Evolutionary conservation across 2,113 vertebrate species (phyloP), one percentile per base, ranked within the genome.

Genomic region (Odontesthes bonariensis): DNA sequence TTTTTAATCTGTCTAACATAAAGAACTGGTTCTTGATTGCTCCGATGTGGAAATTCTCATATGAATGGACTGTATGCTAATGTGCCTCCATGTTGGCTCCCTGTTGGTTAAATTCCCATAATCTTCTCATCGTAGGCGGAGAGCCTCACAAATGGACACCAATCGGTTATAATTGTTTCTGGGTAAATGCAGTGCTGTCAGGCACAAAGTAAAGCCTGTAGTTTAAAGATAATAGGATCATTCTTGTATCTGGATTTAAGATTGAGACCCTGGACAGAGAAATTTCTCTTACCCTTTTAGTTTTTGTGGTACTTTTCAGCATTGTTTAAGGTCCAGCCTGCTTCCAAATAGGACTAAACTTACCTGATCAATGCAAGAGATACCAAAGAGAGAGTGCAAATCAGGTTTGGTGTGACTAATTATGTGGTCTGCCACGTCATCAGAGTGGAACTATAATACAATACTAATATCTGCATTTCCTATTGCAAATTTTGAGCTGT

Each of bases 331-430:
- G 49, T 66, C 59, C 47, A 76, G 49, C 32, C 23, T 47, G 23
- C 8, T 77, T 47, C 65, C 27, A 69, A 72, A 77, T 70, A 54
- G 71, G 49, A n/a, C 69, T 52, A 64, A 74, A 77, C n/a, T 46
- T 11, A 23, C 65, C 23, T 19, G 54, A 73, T 83, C 73, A 54
- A 72, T 80, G 59, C 22, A 53, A 17, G 35, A 38, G 27, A 27
- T 27, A 6, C 47, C 16, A 33, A 13, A 2, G 75, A 65, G 65
- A 75, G 59, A 75, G 75, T 67, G 51, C 42, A 70, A 78, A 78
- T 49, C 38, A 77, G 49, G 63, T 75, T 58, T 79, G 53, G 56
- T 61, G 52, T 73, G 46, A 54, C 73, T 63, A 69, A 53, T 76
- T 69, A 38, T 61, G 47, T 27, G 47, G 38, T 73, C 58, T 54